A percentile compares a stretch with the other conserved stretches of the same genome.
Conservation (phyloP, 2,888 invertebrate species). For the Tolmerus cingulatus region DNA sequence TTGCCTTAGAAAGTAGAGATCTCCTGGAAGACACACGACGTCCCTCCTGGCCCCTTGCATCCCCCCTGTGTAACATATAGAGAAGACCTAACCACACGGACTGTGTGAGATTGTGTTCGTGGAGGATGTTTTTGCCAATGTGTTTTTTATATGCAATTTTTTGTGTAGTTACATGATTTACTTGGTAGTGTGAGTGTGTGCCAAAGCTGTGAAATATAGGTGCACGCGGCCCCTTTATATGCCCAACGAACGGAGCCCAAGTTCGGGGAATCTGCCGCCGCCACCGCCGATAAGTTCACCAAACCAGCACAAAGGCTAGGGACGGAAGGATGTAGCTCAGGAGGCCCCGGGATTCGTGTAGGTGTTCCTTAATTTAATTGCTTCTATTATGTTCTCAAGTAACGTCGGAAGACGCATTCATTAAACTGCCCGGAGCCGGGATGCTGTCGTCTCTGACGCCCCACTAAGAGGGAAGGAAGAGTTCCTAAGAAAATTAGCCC, state of each 20-base stretch:
- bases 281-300: background rate
- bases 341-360: background rate
- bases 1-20: slow-evolving; percentile 16
- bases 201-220: background rate
- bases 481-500: background rate
- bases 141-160: slow-evolving; percentile 2
- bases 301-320: background rate
- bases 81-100: background rate
- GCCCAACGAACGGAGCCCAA: background rate
- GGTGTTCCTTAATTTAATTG: slow-evolving; percentile 16
- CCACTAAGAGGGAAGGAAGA: background rate
- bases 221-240: background rate
- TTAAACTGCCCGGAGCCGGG: background rate
- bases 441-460: background rate
- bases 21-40: background rate
- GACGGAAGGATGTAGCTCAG: slow-evolving; percentile 21
- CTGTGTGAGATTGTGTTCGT: slow-evolving; percentile 1
- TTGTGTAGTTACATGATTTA: background rate
- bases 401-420: background rate
- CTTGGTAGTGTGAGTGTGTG: background rate
- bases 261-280: background rate
- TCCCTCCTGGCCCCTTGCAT: background rate
- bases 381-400: background rate
- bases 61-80: background rate
- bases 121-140: background rate